A percentile compares a stretch with the other conserved stretches of the same genome.
phyloP scores from a whole-genome alignment of 2,888 invertebrate genomes.

The Pandemis corylana region DNA sequence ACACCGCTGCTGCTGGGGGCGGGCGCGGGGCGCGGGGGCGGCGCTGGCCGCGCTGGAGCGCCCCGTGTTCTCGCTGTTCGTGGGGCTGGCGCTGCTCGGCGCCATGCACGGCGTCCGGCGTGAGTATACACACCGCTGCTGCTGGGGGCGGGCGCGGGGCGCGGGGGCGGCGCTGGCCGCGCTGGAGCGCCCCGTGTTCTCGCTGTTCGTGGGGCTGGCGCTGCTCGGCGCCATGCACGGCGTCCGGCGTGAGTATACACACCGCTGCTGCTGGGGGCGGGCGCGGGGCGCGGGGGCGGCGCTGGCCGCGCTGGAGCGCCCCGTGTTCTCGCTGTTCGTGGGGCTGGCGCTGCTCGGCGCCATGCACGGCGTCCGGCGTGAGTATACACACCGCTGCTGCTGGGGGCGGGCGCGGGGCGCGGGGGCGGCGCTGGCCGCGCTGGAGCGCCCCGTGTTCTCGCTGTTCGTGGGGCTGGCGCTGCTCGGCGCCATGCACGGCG shows the following conservation, averaged over 20 bases:
- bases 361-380: constrained; percentile 56
- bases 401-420: constrained; percentile 53
- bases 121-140: not conserved
- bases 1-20: constrained; percentile 58
- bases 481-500: constrained; percentile 70
- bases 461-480: constrained; percentile 63
- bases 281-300: constrained; percentile 60
- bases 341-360: constrained; percentile 68
- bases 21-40: constrained; percentile 59
- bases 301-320: constrained; percentile 71
- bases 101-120: constrained; percentile 61
- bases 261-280: constrained; percentile 60
- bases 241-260: constrained; percentile 47
- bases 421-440: constrained; percentile 69
- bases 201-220: constrained; percentile 59
- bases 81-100: constrained; percentile 66
- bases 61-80: constrained; percentile 68
- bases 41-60: constrained; percentile 72
- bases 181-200: constrained; percentile 61
- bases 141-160: constrained; percentile 23
- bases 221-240: constrained; percentile 59
- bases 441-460: constrained; percentile 73
- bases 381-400: not conserved
- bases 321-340: constrained; percentile 68
- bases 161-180: constrained; percentile 25